phyloP scores from a whole-genome alignment of 2,888 invertebrate species.

The Drosophila austrosaltans region DNA sequence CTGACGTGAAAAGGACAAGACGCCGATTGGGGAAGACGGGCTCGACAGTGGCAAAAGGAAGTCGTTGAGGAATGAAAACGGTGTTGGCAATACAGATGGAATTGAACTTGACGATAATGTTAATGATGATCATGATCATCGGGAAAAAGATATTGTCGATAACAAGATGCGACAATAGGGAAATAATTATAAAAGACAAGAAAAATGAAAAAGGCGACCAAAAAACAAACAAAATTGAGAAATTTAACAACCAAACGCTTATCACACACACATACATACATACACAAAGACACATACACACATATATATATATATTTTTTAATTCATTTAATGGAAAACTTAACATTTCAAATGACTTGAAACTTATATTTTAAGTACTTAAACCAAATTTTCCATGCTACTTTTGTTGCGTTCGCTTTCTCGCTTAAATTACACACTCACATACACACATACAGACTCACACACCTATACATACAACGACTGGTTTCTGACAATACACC shows the following conservation, averaged over 20 bases:
- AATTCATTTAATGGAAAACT: constrained; percentile 11
- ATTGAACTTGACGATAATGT: no score
- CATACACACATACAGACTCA: constrained; percentile 17
- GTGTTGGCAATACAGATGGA: background rate
- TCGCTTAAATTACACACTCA: constrained; percentile 23
- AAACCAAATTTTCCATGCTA: constrained; percentile 30
- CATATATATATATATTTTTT: no score
- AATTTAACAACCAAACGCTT: constrained; percentile 53
- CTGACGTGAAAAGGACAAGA: constrained; percentile 69
- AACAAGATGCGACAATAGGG: background rate
- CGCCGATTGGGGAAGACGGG: background rate
- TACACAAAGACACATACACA: background rate
- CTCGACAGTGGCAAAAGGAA: background rate
- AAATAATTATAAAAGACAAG: constrained; percentile 55
- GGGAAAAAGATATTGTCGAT: constrained; percentile 4
- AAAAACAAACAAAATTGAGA: constrained; percentile 31
- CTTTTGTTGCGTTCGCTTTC: constrained; percentile 31
- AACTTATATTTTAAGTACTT: constrained; percentile 58
- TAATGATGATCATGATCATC: background rate
- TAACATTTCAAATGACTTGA: constrained; percentile 60
- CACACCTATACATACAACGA: constrained; percentile 49
- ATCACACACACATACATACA: constrained; percentile 32
- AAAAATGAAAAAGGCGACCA: constrained; percentile 38
- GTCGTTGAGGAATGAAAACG: background rate
- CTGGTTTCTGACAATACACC: constrained; percentile 60